A percentile compares a stretch with the other conserved stretches of the same genome.
phyloP scores from a whole-genome alignment of 2,888 invertebrate genomes.

The Aproaerema taeniolella region DNA sequence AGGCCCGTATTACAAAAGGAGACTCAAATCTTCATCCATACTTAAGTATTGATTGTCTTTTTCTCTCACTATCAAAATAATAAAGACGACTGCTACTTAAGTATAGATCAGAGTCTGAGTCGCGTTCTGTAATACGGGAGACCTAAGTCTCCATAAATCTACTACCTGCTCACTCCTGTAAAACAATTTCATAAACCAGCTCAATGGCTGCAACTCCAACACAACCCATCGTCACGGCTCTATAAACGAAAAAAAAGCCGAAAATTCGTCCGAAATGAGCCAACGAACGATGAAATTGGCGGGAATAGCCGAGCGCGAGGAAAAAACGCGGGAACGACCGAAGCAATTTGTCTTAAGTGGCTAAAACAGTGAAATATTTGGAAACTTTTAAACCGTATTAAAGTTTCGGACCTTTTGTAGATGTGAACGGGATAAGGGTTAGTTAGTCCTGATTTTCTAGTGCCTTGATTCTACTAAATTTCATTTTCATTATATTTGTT shows the following conservation, averaged over 20 bases:
- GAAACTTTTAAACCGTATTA: slow-evolving; percentile 60
- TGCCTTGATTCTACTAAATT: no score
- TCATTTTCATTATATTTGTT: no score
- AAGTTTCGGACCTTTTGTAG: slow-evolving; percentile 48
- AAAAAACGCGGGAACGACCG: slow-evolving; percentile 45
- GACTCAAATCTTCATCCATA: no score
- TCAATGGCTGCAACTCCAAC: background rate
- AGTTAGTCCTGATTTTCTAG: slow-evolving; percentile 23
- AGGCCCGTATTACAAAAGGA: no score
- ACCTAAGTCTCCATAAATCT: no score
- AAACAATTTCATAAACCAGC: background rate
- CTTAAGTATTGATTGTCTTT: no score
- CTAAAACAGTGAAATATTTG: slow-evolving; percentile 65
- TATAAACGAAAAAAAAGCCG: slow-evolving; percentile 14
- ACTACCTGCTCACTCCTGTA: no score
- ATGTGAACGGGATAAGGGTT: slow-evolving; percentile 38
- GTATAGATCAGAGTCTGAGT: no score
- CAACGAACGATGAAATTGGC: slow-evolving; percentile 62
- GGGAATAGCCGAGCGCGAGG: slow-evolving; percentile 29
- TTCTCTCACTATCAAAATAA: no score
- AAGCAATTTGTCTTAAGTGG: slow-evolving; percentile 67
- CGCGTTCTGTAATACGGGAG: no score
- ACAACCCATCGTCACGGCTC: background rate
- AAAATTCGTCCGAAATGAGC: slow-evolving; percentile 20
- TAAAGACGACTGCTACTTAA: no score